Evolutionary conservation across 2,888 invertebrate species (phyloP).

Genomic region (Netelia melanura): DNA sequence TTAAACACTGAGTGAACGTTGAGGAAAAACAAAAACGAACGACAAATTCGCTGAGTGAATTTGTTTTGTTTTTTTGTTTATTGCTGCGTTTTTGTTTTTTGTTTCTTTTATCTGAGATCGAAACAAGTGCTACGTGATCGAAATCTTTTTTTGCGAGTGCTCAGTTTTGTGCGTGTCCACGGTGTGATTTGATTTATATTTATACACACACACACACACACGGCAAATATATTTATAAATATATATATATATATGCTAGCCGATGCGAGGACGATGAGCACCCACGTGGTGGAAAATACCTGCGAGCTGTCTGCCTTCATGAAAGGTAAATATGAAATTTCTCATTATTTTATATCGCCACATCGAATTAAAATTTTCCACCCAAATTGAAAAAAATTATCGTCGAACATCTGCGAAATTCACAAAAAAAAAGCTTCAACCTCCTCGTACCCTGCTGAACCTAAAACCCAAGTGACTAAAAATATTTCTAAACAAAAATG

Average conservation of each 20-base stretch:
- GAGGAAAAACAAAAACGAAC: conserved; percentile 6
- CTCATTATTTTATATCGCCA: conserved; percentile 36
- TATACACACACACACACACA: conserved; percentile 28
- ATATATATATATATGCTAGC: conserved; percentile 47
- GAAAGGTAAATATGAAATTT: conserved; percentile 78
- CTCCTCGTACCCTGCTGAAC: no score
- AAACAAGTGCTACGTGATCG: conserved; percentile 37
- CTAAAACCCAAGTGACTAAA: no score
- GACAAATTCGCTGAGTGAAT: conserved; percentile 18
- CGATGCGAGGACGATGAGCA: conserved; percentile 76
- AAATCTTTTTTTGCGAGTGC: conserved; percentile 48
- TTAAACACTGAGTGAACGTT: conserved; percentile 38
- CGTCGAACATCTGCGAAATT: no score
- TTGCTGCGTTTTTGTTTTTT: background rate
- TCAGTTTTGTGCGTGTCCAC: conserved; percentile 21
- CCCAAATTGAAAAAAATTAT: no score
- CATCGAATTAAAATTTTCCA: background rate
- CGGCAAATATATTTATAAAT: background rate
- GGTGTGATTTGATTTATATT: conserved; percentile 34
- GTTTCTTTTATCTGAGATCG: conserved; percentile 8
- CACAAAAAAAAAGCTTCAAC: no score
- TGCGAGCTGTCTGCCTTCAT: conserved; percentile 79
- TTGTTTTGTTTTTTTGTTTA: background rate
- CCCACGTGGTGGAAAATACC: conserved; percentile 80
- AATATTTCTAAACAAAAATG: no score